Conservation (phyloP, 2,888 invertebrate species). For the Pachydiplax longipennis region DNA sequence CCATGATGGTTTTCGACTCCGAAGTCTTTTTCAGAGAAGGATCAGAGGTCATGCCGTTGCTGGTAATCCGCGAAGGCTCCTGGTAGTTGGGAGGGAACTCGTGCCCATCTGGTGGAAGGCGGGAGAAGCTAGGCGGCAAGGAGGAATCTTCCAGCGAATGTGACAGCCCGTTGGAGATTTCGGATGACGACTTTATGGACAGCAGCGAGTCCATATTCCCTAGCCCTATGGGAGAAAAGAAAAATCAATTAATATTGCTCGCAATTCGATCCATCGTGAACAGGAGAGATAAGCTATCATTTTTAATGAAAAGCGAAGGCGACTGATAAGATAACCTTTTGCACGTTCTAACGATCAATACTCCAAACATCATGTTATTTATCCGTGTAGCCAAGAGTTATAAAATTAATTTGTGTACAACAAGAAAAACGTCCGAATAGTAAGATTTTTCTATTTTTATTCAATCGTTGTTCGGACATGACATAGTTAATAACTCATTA, state of each 20-base stretch:
- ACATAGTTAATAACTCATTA: no score
- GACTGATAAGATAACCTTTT: no score
- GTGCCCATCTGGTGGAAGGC: conserved; percentile 83
- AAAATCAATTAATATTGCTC: neutral
- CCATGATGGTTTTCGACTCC: conserved; percentile 33
- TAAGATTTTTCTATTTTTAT: no score
- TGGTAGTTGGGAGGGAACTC: conserved; percentile 77
- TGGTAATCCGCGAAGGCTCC: conserved; percentile 62
- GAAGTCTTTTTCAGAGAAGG: conserved; percentile 52
- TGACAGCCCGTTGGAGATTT: conserved; percentile 17
- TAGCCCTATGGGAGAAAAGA: conserved; percentile 51
- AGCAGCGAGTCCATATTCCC: conserved; percentile 50
- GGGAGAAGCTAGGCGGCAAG: conserved; percentile 63
- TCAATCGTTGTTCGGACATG: no score
- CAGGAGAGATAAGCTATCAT: neutral
- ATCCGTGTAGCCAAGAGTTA: no score
- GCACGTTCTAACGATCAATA: no score
- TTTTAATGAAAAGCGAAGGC: neutral
- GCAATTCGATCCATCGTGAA: neutral
- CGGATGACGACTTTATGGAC: conserved; percentile 47
- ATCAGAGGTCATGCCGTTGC: conserved; percentile 57
- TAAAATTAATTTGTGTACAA: no score
- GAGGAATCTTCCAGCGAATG: conserved; percentile 40
- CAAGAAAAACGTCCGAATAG: no score
- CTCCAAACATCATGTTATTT: no score